phyloP scores from a whole-genome alignment of 2,113 vertebrate species.

The Epinephelus fuscoguttatus region DNA sequence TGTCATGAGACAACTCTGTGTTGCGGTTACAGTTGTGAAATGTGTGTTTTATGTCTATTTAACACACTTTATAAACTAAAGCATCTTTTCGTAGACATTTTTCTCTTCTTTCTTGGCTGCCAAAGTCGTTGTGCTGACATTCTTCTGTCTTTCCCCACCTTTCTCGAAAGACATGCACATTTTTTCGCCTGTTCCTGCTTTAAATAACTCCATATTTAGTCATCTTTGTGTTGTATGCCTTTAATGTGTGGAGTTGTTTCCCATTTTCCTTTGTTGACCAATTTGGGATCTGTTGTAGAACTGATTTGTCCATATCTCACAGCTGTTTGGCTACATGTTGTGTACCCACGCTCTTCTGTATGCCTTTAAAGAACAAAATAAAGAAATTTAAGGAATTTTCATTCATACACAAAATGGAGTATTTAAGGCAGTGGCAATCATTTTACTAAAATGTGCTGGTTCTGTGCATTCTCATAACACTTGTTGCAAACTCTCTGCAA shows the following conservation, averaged over 20 bases:
- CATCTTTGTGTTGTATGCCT: background rate
- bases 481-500: background rate
- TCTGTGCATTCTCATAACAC: background rate
- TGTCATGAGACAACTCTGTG: background rate
- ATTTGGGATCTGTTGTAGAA: conserved; percentile 4
- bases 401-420: background rate
- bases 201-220: background rate
- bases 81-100: background rate
- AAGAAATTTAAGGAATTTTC: background rate
- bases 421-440: background rate
- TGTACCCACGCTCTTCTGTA: background rate
- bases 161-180: background rate
- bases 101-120: background rate
- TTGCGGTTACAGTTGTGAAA: background rate
- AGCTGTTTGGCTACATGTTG: background rate
- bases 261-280: background rate
- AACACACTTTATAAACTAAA: background rate
- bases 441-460: background rate
- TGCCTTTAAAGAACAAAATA: conserved; percentile 13
- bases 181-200: background rate
- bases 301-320: background rate
- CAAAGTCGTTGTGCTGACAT: background rate
- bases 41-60: background rate
- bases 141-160: background rate
- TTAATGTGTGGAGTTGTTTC: background rate